phyloP scores from a whole-genome alignment of 2,888 invertebrate species.

The Apotomis capreana region DNA sequence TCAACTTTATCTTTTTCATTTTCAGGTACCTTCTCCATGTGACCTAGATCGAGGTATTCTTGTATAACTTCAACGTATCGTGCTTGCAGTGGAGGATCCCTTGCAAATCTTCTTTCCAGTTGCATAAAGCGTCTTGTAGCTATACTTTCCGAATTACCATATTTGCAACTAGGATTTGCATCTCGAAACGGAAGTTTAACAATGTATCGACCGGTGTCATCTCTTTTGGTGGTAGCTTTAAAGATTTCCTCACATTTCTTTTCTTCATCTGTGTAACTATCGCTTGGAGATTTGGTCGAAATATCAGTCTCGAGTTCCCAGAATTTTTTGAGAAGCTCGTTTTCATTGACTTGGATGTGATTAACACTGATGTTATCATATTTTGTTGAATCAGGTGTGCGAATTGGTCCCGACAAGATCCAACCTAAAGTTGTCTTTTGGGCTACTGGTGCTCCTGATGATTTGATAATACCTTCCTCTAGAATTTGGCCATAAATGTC shows the following conservation, averaged over 20 bases:
- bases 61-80: neutral
- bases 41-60: conserved; percentile 5
- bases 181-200: conserved; percentile 7
- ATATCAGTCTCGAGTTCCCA: too few species aligned
- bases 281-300: too few species aligned
- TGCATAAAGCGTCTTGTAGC: neutral
- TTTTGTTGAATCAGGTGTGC: too few species aligned
- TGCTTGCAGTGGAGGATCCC: neutral
- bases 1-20: neutral
- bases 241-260: conserved; percentile 1
- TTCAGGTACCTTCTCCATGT: neutral
- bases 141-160: neutral
- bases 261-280: conserved; percentile 1
- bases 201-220: conserved; percentile 1
- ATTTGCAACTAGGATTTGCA: neutral
- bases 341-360: too few species aligned
- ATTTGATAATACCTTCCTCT: too few species aligned
- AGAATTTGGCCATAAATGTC: too few species aligned
- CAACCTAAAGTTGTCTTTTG: too few species aligned
- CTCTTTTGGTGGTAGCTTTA: neutral
- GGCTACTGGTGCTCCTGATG: too few species aligned
- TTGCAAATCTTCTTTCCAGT: neutral
- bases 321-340: too few species aligned
- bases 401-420: too few species aligned
- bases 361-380: too few species aligned